Base-by-base conservation (phyloP, 2,797 vertebrate species). In the Todus mexicanus region DNA sequence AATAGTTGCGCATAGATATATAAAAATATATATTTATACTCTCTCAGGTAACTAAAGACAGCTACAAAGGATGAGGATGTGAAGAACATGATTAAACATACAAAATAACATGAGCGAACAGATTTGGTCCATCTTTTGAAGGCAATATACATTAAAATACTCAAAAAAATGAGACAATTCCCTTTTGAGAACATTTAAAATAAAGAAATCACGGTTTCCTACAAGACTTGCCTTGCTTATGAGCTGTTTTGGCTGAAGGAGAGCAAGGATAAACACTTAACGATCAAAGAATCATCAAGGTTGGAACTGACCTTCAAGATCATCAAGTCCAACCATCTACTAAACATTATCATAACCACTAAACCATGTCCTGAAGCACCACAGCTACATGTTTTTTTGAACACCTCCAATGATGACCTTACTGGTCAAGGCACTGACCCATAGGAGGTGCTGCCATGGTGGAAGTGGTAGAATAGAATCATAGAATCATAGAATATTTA, bases 401-500 rank as follows among this genome's bases (percentile, higher is more conserved):
- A n/a, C n/a, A n/a, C n/a, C n/a, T n/a, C n/a, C n/a, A n/a, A n/a
- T 1, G 29, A 22, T 8, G 51, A 16, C n/a, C 37, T 29, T 5
- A 5, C 23, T 26, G 69, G 6, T 40, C 43, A 11, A 11, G 3
- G 35, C 10, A 4, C 10, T 22, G 23, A 63, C n/a, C 38, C 15
- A 3, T 0, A 7, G 29, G 38, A 11, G 54, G 12, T 37, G 35
- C 45, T 12, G 6, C 50, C 26, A 8, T 5, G 12, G 23, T 20
- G 19, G 37, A 51, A 59, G n/a, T n/a, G n/a, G n/a, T n/a, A n/a
- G n/a, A n/a, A n/a, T n/a, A n/a, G n/a, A n/a, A n/a, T n/a, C n/a
- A n/a, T n/a, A n/a, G n/a, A n/a, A n/a, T n/a, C n/a, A n/a, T n/a
- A n/a, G n/a, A n/a, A n/a, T n/a, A n/a, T n/a, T n/a, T n/a, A n/a